Evolutionary conservation across 2,113 vertebrate genomes (phyloP).

Genomic region (Heptranchias perlo): DNA sequence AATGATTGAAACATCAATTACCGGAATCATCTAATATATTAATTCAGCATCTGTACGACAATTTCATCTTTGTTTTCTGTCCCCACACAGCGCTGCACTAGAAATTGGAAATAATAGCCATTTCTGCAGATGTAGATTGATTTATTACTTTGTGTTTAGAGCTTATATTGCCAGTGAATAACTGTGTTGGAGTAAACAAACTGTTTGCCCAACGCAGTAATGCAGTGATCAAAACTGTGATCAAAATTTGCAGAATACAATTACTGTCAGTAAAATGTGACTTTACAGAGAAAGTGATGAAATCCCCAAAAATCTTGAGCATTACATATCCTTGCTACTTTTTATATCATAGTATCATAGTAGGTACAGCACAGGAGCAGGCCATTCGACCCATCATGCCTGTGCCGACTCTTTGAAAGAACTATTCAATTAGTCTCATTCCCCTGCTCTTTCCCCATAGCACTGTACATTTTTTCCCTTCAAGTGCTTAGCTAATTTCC

Average conservation of each 20-base stretch:
- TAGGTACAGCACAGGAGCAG: no score
- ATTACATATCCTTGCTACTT: neutral
- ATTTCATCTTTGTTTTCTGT: neutral
- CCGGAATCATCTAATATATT: neutral
- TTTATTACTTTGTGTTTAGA: neutral
- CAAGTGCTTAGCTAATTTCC: no score
- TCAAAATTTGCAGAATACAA: neutral
- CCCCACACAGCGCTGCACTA: neutral
- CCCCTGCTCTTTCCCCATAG: no score
- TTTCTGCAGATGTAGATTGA: neutral
- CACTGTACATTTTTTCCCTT: no score
- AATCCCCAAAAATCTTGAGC: neutral
- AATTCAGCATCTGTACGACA: neutral
- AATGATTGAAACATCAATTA: neutral
- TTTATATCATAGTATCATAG: no score
- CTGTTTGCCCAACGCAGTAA: neutral
- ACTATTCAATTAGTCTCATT: no score
- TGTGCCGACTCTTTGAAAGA: no score
- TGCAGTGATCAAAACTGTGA: neutral
- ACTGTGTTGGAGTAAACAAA: neutral
- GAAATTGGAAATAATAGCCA: neutral
- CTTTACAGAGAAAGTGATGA: neutral
- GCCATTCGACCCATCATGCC: no score
- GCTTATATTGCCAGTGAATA: neutral
- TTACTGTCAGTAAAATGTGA: neutral